A percentile compares a stretch with the other conserved stretches of the same genome.
Conservation (phyloP, 2,888 invertebrate genomes). For the Tethea ocularis region DNA sequence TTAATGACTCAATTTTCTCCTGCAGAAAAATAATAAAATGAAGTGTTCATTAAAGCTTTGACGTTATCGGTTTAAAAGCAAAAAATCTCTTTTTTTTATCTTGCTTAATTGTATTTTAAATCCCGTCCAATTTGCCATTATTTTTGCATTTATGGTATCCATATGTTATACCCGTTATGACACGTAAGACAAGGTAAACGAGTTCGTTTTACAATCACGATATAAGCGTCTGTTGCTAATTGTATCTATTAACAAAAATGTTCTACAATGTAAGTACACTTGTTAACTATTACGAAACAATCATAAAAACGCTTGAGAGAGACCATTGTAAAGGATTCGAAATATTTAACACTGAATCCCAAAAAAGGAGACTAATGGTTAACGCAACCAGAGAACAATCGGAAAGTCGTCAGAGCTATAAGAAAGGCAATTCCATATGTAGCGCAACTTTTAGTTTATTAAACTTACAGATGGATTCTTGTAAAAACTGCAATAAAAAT, state of each 20-base stretch:
- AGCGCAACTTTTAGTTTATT: conserved; percentile 17
- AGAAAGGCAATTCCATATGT: conserved; percentile 45
- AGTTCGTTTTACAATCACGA: neutral
- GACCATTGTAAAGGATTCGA: conserved; percentile 54
- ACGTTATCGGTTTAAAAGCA: neutral
- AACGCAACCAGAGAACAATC: conserved; percentile 63
- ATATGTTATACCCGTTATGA: neutral
- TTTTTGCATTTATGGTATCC: neutral
- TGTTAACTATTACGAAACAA: conserved; percentile 23
- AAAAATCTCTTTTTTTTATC: neutral
- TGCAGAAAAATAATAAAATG: neutral
- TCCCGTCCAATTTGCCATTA: neutral
- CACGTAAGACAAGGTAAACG: neutral
- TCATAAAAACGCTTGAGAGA: conserved; percentile 22
- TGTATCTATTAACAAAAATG: conserved; percentile 2
- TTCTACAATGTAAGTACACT: conserved; percentile 2
- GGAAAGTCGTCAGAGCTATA: conserved; percentile 63
- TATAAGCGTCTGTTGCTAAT: neutral
- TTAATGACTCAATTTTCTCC: neutral
- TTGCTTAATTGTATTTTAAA: neutral
- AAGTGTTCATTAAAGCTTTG: neutral
- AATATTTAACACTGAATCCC: conserved; percentile 59
- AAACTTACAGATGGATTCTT: conserved; percentile 1
- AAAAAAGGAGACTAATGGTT: conserved; percentile 39
- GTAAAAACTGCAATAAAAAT: neutral